Base-by-base conservation (phyloP, 2,797 vertebrate genomes). In the Cossypha caffra region DNA sequence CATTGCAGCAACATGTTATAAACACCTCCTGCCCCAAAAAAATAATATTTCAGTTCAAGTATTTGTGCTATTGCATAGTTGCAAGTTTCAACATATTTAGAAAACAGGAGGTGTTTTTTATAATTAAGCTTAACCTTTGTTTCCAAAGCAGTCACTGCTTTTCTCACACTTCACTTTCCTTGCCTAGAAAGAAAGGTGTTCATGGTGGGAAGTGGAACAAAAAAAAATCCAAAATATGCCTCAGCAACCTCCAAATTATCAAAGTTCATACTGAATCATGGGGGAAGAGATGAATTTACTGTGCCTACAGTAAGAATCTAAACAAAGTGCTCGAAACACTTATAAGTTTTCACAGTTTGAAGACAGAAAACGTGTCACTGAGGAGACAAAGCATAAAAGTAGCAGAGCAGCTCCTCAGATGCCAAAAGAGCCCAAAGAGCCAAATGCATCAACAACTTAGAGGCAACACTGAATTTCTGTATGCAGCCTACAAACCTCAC, bases 41-140 rank as follows among this genome's bases (percentile, higher is more conserved):
- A 45, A 31, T 19, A 18, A 9, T 6, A 50, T 63, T 76, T 59
- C 37, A 11, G 33, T 72, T 80, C 76, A 82, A 76, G 16, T 52
- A 61, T 82, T 94, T 29, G 45, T 45, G 59, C 33, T 78, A 28
- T 73, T 81, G 64, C 40, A 84, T 16, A 69, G 29, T 4, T 86
- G 80, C 86, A 93, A 69, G 90, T 90, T 95, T 94, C 82, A 93
- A 96, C 86, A 40, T 51, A 78, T 57, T 69, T 67, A 81, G 55
- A 92, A 92, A 79, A 85, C 29, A 92, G 9, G 28, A 35, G 40
- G 33, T 59, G 37, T n/a, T 90, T 88, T 79, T 73, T 40, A 31
- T 52, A 85, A 92, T 73, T 66, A 92, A 85, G 59, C 25, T 73
- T 82, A 85, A 94, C 67, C 76, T 61, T 63, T 76, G 40, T 66